phyloP scores from a whole-genome alignment of 2,113 vertebrate genomes.

The Trichechus manatus region DNA sequence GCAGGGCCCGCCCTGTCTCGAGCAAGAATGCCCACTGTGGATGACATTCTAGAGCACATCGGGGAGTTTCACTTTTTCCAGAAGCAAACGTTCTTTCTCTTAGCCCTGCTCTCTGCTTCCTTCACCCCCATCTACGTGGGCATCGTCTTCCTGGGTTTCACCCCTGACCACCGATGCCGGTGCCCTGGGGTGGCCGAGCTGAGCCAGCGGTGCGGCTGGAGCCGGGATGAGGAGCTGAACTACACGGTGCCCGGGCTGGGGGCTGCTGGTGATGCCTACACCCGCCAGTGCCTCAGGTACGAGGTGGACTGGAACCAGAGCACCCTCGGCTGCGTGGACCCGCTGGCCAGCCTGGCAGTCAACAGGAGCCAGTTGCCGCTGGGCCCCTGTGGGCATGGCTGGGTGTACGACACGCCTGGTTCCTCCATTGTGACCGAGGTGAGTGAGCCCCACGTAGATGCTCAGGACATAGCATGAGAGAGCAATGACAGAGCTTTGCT shows the following conservation, averaged over 20 bases:
- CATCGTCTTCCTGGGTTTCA: constrained; percentile 90
- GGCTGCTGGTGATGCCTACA: background rate
- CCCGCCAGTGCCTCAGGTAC: constrained; percentile 86
- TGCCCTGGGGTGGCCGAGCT: constrained; percentile 83
- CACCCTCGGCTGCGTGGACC: constrained; percentile 80
- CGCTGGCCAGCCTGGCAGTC: constrained; percentile 60
- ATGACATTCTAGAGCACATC: constrained; percentile 87
- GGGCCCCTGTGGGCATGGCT: constrained; percentile 84
- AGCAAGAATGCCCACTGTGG: constrained; percentile 87
- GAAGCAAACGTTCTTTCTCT: constrained; percentile 86
- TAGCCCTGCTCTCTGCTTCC: constrained; percentile 83
- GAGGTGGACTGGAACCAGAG: constrained; percentile 89
- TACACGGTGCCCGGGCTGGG: constrained; percentile 81
- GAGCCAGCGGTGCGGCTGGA: constrained; percentile 85
- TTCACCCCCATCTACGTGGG: constrained; percentile 90
- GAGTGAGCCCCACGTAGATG: background rate
- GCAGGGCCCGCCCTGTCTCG: background rate
- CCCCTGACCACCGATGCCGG: constrained; percentile 87
- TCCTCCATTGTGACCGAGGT: constrained; percentile 88
- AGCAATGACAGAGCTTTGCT: background rate
- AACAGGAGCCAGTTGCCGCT: constrained; percentile 62
- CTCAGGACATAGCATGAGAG: rapidly evolving
- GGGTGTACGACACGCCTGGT: constrained; percentile 81
- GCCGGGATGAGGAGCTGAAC: constrained; percentile 85
- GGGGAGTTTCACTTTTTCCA: constrained; percentile 91